A percentile compares a stretch with the other conserved stretches of the same genome.
Conservation (phyloP, 2,888 invertebrate genomes). For the Lomographa bimaculata region DNA sequence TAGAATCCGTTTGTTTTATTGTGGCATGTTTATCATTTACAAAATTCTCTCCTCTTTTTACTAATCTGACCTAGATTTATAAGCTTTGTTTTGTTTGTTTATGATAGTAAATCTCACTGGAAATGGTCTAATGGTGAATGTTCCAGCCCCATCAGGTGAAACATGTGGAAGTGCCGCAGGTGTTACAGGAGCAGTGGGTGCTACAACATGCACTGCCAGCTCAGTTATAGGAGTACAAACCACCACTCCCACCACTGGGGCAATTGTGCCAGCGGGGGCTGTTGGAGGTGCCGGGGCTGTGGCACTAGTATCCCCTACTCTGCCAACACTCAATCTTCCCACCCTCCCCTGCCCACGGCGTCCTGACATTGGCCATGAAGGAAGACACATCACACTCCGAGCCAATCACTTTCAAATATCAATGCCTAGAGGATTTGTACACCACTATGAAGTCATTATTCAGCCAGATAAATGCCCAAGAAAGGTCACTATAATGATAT, state of each 20-base stretch:
- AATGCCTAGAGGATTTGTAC: slow-evolving; percentile 99
- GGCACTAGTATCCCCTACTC: slow-evolving; percentile 86
- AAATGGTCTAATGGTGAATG: not conserved
- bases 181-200: slow-evolving; percentile 19
- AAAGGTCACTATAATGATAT: slow-evolving; percentile 84
- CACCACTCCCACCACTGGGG: slow-evolving; percentile 33
- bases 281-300: slow-evolving; percentile 72
- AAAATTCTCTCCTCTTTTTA: no score
- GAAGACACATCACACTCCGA: slow-evolving; percentile 96
- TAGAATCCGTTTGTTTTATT: no score
- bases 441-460: slow-evolving; percentile 99
- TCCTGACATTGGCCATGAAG: slow-evolving; percentile 98
- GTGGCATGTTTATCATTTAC: no score
- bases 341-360: slow-evolving; percentile 97
- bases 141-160: slow-evolving; percentile 36
- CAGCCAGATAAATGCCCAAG: slow-evolving; percentile 99
- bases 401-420: slow-evolving; percentile 99
- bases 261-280: slow-evolving; percentile 40
- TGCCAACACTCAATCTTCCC: slow-evolving; percentile 89
- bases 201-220: slow-evolving; percentile 18
- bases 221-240: slow-evolving; percentile 35
- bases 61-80: no score
- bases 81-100: no score
- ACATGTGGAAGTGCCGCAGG: slow-evolving; percentile 24
- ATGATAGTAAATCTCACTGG: no score